These are phyloP conservation scores for Adelphocoris suturalis DNA, from an alignment of 2,888 invertebrate genomes.

Conservation along the genomic window DNA sequence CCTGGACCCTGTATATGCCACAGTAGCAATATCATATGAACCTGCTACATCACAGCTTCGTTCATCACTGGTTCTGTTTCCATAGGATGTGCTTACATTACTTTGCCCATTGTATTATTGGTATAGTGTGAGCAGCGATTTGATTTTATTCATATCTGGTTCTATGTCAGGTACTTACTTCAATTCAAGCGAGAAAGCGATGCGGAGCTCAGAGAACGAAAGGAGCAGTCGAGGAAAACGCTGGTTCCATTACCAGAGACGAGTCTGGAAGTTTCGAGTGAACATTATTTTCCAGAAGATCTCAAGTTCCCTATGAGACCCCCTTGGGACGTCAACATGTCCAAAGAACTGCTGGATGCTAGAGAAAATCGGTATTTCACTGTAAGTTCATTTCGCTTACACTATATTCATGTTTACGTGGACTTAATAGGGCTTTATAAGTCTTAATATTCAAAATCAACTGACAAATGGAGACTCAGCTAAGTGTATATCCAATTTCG, in stretches of 20 bases:
- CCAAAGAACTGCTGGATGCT: slow-evolving; percentile 85
- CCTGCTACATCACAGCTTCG: too few relatives aligned
- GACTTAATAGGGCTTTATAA: background rate
- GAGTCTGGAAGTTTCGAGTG: slow-evolving; percentile 85
- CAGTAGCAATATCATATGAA: too few relatives aligned
- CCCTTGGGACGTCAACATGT: slow-evolving; percentile 89
- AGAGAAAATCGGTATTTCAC: slow-evolving; percentile 83
- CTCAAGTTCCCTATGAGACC: slow-evolving; percentile 92
- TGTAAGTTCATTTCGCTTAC: slow-evolving; percentile 37
- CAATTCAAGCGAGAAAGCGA: slow-evolving; percentile 90
- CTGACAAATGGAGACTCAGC: too few relatives aligned
- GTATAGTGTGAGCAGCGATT: too few relatives aligned
- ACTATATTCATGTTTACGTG: too few relatives aligned
- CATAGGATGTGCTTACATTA: too few relatives aligned
- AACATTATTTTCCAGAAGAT: slow-evolving; percentile 84
- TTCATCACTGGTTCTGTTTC: too few relatives aligned
- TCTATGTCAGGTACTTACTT: slow-evolving; percentile 83
- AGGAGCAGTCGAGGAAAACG: slow-evolving; percentile 83
- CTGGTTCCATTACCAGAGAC: slow-evolving; percentile 80
- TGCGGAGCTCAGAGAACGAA: slow-evolving; percentile 85
- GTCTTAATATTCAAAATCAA: background rate
- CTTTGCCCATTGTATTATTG: too few relatives aligned
- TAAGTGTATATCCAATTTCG: too few relatives aligned
- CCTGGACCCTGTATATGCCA: too few relatives aligned
- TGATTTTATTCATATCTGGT: too few relatives aligned